Conservation (phyloP, 2,888 invertebrate genomes). For the Tenthredo distinguenda region DNA sequence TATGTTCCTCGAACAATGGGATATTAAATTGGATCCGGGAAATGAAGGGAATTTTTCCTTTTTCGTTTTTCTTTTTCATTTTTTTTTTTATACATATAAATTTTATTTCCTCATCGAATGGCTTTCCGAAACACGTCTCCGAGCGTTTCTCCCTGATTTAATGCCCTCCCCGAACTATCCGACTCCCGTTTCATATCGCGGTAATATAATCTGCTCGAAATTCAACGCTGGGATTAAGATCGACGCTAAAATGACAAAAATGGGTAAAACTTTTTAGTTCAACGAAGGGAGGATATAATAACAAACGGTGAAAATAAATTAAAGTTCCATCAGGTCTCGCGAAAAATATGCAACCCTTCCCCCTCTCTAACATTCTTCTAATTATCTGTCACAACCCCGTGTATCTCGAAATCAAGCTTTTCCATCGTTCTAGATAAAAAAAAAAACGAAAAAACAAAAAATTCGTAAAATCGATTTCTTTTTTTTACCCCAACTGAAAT, state of each 20-base stretch:
- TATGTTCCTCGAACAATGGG: conserved; percentile 31
- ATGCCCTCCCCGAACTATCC: neutral
- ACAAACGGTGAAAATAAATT: too few species aligned
- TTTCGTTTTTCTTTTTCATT: neutral
- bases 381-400: neutral
- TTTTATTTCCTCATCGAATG: conserved; percentile 30
- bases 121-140: conserved; percentile 14
- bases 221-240: neutral
- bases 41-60: neutral
- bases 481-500: neutral
- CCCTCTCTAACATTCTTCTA: neutral
- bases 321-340: too few species aligned
- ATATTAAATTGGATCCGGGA: conserved; percentile 31
- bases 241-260: neutral
- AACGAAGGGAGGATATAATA: too few species aligned
- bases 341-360: too few species aligned
- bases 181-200: neutral
- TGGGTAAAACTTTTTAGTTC: neutral
- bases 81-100: neutral
- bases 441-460: too few species aligned
- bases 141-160: neutral
- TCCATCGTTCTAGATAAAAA: too few species aligned
- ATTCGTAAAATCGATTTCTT: too few species aligned
- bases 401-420: too few species aligned
- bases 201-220: neutral